phyloP scores from a whole-genome alignment of 92 coral and sea anemone genomes.

The Epizoanthus scotinus region DNA sequence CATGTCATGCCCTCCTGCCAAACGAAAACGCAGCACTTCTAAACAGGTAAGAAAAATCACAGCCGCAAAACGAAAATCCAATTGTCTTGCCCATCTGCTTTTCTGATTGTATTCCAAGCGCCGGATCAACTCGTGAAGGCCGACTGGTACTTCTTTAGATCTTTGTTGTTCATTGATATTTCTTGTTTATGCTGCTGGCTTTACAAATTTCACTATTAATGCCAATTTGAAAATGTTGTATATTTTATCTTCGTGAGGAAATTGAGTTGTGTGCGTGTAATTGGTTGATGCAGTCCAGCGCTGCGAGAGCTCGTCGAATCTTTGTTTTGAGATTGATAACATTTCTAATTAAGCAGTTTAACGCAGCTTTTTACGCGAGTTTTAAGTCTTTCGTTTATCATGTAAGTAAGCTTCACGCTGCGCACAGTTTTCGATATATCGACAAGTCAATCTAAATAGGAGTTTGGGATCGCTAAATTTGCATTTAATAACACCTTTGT shows the following conservation, averaged over 20 bases:
- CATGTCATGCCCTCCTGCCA: conserved; percentile 26
- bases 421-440: neutral
- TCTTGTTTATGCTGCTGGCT: neutral
- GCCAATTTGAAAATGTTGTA: too few species aligned
- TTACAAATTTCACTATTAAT: neutral
- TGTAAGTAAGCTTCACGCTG: neutral
- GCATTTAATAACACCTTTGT: neutral
- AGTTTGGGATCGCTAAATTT: neutral
- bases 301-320: neutral
- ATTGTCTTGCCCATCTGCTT: neutral
- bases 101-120: neutral
- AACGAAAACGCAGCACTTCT: conserved; percentile 36
- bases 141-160: neutral
- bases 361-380: neutral
- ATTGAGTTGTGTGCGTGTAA: neutral
- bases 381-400: neutral
- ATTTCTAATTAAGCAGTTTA: neutral
- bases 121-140: neutral
- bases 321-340: neutral
- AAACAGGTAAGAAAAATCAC: conserved; percentile 24
- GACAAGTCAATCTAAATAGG: neutral
- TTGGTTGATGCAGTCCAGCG: neutral
- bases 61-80: neutral
- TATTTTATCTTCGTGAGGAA: neutral
- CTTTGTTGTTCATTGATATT: neutral